These are phyloP conservation scores for Panagrolaimus sp. DNA, from an alignment of 1,140 invertebrate genomes.

Conservation along the genomic window DNA sequence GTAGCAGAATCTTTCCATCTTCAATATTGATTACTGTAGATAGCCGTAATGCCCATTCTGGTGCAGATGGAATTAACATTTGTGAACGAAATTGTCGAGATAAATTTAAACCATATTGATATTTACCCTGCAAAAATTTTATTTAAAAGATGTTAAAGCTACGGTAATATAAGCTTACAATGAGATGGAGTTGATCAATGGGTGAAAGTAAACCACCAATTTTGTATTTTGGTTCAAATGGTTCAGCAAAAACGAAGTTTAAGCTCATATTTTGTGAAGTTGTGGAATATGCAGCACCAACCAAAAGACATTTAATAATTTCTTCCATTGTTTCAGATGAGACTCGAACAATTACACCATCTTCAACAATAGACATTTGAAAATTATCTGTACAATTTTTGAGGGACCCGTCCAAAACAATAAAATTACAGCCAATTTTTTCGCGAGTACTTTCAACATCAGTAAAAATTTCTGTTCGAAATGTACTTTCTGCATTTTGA, in stretches of 20 bases:
- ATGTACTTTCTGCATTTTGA: background rate
- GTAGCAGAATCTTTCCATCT: slow-evolving; percentile 26
- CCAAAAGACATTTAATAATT: slow-evolving; percentile 7
- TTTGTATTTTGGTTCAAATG: background rate
- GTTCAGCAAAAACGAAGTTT: background rate
- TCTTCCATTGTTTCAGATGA: slow-evolving; percentile 28
- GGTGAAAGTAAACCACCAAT: slow-evolving; percentile 27
- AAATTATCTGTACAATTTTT: slow-evolving; percentile 20
- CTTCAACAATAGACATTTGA: slow-evolving; percentile 29
- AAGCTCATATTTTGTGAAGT: background rate
- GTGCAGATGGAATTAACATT: slow-evolving; percentile 14
- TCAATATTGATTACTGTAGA: slow-evolving; percentile 28
- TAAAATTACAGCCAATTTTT: background rate
- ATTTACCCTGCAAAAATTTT: slow-evolving; percentile 22
- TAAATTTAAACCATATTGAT: slow-evolving; percentile 30
- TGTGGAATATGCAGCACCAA: slow-evolving; percentile 14
- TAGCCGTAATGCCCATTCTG: slow-evolving; percentile 33
- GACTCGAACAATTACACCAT: slow-evolving; percentile 29
- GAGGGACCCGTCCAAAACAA: background rate
- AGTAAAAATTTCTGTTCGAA: slow-evolving; percentile 2
- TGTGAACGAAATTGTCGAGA: slow-evolving; percentile 24
- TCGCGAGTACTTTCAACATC: background rate
- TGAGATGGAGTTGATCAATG: slow-evolving; percentile 23
- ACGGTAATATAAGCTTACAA: background rate
- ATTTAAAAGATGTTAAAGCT: too few relatives aligned